Conservation (phyloP, 2,888 invertebrate species). For the Mylabris sibirica region DNA sequence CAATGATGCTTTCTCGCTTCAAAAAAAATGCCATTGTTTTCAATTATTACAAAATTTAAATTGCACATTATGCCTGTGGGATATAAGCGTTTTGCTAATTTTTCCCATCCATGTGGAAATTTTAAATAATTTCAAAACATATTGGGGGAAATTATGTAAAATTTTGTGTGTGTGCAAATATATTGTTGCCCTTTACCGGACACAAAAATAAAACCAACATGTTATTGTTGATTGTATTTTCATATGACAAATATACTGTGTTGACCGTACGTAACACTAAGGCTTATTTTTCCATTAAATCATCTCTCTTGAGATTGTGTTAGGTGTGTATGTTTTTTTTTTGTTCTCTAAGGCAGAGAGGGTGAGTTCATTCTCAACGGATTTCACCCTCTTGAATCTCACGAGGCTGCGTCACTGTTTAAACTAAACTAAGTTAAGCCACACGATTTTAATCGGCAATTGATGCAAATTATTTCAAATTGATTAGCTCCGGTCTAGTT, state of each 20-base stretch:
- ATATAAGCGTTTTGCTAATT: not conserved
- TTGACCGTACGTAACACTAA: not conserved
- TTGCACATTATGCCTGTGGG: not conserved
- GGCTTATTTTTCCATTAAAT: slow-evolving; percentile 9
- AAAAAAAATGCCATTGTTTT: not conserved
- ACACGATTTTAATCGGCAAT: not conserved
- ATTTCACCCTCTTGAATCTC: not conserved
- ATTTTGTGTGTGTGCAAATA: not conserved
- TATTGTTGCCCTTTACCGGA: too few relatives aligned
- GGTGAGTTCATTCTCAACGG: not conserved
- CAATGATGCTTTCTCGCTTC: too few relatives aligned
- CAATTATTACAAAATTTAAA: not conserved
- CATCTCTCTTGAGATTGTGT: not conserved
- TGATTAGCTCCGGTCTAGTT: not conserved
- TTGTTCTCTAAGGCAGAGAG: not conserved
- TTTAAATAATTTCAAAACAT: not conserved
- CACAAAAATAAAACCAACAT: not conserved
- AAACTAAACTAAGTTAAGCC: not conserved
- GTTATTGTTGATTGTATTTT: not conserved
- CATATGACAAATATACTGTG: not conserved
- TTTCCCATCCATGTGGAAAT: not conserved
- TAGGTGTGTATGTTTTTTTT: not conserved
- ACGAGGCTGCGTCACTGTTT: not conserved
- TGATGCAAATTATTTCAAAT: slow-evolving; percentile 4
- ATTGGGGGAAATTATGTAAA: slow-evolving; percentile 4